Percentiles rank a stretch among this genome's conserved stretches.
Evolutionary conservation across 2,888 invertebrate genomes (phyloP).

Genomic region (Eumerus sabulonum): DNA sequence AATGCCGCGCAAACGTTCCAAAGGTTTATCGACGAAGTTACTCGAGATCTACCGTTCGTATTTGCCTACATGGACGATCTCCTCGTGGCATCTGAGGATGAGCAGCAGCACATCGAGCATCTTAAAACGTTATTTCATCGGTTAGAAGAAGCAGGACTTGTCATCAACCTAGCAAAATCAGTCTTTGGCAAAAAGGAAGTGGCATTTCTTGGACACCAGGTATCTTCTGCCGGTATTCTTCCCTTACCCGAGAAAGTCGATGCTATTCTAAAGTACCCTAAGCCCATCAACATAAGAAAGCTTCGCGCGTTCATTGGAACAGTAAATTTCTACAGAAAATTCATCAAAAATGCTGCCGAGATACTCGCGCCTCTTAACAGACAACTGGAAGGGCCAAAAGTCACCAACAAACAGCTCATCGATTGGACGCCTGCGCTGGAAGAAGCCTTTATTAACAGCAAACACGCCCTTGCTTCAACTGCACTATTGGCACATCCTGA

Average conservation of each 20-base stretch:
- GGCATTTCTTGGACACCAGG: conserved; percentile 48
- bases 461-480: not conserved
- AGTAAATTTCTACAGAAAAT: conserved; percentile 49
- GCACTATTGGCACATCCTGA: too few relatives aligned
- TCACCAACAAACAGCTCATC: not conserved
- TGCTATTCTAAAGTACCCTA: conserved; percentile 35
- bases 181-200: conserved; percentile 37
- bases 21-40: conserved; percentile 72
- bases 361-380: conserved; percentile 10
- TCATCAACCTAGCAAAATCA: conserved; percentile 61
- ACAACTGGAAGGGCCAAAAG: conserved; percentile 1
- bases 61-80: conserved; percentile 43
- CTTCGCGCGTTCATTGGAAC: conserved; percentile 42
- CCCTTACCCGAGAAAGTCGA: conserved; percentile 25
- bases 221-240: conserved; percentile 35
- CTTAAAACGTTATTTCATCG: conserved; percentile 61
- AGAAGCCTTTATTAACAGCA: not conserved
- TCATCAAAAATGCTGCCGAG: conserved; percentile 31
- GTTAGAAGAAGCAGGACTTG: conserved; percentile 67
- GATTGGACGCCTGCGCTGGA: conserved; percentile 6
- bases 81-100: not conserved
- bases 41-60: conserved; percentile 59
- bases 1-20: conserved; percentile 75
- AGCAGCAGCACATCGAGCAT: conserved; percentile 69
- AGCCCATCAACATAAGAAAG: conserved; percentile 29